These are phyloP conservation scores for Griposia aprilina DNA, from an alignment of 2,888 invertebrate species.

Conservation along the genomic window DNA sequence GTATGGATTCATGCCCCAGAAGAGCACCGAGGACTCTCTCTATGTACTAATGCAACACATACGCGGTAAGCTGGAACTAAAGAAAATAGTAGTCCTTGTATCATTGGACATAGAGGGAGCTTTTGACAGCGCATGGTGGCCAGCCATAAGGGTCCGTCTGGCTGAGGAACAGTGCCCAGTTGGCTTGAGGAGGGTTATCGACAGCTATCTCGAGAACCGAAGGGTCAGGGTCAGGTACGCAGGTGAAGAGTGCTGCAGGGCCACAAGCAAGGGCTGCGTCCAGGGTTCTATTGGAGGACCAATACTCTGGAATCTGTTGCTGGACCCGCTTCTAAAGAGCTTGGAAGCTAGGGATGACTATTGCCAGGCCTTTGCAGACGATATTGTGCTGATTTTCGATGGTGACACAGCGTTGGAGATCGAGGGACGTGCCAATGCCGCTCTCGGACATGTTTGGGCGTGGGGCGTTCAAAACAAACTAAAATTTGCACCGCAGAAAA, in stretches of 20 bases:
- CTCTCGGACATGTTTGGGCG: too few relatives aligned
- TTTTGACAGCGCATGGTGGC: conserved; percentile 17
- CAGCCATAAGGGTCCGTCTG: conserved; percentile 9
- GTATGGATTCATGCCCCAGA: too few relatives aligned
- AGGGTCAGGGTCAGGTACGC: conserved; percentile 1
- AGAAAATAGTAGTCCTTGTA: not conserved
- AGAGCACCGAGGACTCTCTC: not conserved
- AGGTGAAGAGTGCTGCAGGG: not conserved
- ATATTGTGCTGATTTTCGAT: too few relatives aligned
- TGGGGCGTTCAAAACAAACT: too few relatives aligned
- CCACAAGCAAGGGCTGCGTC: not conserved
- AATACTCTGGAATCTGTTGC: too few relatives aligned
- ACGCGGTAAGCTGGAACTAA: not conserved
- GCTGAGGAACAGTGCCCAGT: conserved; percentile 25
- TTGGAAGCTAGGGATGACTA: too few relatives aligned
- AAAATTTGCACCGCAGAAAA: too few relatives aligned
- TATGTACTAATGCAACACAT: not conserved
- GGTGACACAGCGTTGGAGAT: too few relatives aligned
- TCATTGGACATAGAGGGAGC: not conserved
- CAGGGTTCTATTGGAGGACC: too few relatives aligned
- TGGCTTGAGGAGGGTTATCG: not conserved
- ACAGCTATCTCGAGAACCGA: not conserved
- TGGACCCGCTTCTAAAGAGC: too few relatives aligned
- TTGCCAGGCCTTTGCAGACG: too few relatives aligned
- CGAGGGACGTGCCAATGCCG: too few relatives aligned